phyloP scores from a whole-genome alignment of 2,888 invertebrate species.

The Agriopis leucophaearia region DNA sequence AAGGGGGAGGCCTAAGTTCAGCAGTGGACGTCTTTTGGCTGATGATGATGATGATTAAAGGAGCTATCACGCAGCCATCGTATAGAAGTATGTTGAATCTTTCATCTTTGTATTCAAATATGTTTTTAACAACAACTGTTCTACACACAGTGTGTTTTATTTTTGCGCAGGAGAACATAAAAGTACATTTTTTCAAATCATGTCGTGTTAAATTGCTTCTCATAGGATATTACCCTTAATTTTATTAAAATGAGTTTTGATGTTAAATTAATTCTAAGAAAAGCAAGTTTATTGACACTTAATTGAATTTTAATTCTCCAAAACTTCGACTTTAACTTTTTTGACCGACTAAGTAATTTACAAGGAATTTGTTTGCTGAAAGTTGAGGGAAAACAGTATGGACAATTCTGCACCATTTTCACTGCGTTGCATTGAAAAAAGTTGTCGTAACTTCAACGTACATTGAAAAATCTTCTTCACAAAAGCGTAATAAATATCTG shows the following conservation, averaged over 20 bases:
- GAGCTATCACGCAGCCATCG: neutral
- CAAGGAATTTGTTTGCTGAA: slow-evolving; percentile 28
- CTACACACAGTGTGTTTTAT: no score
- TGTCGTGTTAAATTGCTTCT: neutral
- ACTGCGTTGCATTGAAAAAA: no score
- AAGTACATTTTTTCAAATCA: no score
- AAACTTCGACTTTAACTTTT: slow-evolving; percentile 35
- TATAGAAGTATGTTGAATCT: neutral
- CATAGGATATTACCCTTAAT: neutral
- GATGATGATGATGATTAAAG: no score
- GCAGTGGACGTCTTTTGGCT: no score
- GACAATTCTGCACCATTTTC: neutral
- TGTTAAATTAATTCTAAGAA: slow-evolving; percentile 21
- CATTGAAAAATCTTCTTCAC: no score
- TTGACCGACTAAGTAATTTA: slow-evolving; percentile 37
- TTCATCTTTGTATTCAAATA: neutral
- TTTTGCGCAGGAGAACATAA: no score
- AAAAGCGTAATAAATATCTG: no score
- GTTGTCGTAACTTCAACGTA: no score
- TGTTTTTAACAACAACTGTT: neutral
- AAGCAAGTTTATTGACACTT: slow-evolving; percentile 39
- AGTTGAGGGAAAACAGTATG: slow-evolving; percentile 12
- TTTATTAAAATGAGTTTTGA: slow-evolving; percentile 11
- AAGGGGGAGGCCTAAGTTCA: no score
- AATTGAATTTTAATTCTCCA: slow-evolving; percentile 44